Base-by-base conservation (phyloP, 2,888 invertebrate genomes). In the Apantesis nais region DNA sequence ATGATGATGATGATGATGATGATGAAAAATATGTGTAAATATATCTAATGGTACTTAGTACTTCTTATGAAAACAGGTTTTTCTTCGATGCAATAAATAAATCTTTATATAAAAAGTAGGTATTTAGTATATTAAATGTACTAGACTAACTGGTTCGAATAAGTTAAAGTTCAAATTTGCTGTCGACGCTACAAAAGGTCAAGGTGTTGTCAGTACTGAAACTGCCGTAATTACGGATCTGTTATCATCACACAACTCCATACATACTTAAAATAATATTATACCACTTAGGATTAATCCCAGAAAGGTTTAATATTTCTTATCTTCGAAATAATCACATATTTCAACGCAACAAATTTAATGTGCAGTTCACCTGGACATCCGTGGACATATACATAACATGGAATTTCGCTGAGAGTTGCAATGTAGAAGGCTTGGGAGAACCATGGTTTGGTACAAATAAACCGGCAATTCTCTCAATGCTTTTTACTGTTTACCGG, bases 131-230 rank as follows among this genome's bases (percentile, higher is more conserved):
- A 11, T 48, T 25, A 16, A 62, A 16, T 62, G 48, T 60, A 68
- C 65, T n/a, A 44, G 61, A 70, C 44, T 37, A 16, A 66, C 69
- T 31, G n/a, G 74, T 55, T 67, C 52, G 48, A 64, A 58, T 61
- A 74, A 70, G 67, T 70, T 80, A 65, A 78, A 78, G 80, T 78
- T 78, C 62, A 70, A 44, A 52, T 61, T 67, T 52, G 31, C 58
- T 52, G 60, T 58, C 39, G 64, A 48, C 48, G 48, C 31, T 62
- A 70, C 61, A 68, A 60, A 72, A 62, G 31, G 29, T 63, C 29
- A 58, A 55, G 55, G 58, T 58, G 14, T 58, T 11, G 25, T 14
- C 19, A 29, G 19, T 63, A 29, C 11, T 44, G 7, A 29, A 62
- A 63, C 22, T 29, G 29, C 29, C 19, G 29, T 25, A 29, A 41